Evolutionary conservation across 2,888 invertebrate species (phyloP).

Genomic region (Camponotus fellah): DNA sequence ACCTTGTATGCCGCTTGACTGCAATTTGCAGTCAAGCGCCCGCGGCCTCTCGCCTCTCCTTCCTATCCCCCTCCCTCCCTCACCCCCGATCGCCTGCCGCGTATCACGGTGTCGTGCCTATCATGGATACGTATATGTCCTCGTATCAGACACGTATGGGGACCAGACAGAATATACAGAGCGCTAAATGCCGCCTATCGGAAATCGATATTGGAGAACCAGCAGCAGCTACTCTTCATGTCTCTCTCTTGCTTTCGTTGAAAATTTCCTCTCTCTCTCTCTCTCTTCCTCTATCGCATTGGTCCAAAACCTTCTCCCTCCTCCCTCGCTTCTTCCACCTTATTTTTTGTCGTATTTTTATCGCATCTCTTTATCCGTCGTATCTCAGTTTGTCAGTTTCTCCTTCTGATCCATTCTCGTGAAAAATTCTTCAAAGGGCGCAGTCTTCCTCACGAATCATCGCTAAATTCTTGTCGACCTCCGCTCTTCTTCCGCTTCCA

Average conservation of each 20-base stretch:
- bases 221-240: conserved; percentile 80
- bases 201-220: conserved; percentile 84
- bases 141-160: conserved; percentile 81
- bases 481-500: neutral
- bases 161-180: conserved; percentile 83
- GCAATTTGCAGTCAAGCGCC: conserved; percentile 73
- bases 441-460: conserved; percentile 44
- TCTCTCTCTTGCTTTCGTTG: conserved; percentile 59
- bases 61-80: conserved; percentile 15
- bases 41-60: conserved; percentile 58
- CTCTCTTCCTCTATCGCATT: conserved; percentile 10
- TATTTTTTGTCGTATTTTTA: conserved; percentile 57
- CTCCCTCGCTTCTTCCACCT: neutral
- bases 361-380: conserved; percentile 41
- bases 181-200: conserved; percentile 84
- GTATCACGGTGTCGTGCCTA: conserved; percentile 69
- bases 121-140: conserved; percentile 71
- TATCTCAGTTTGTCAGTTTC: conserved; percentile 35
- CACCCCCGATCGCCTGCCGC: conserved; percentile 38
- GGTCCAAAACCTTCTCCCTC: neutral
- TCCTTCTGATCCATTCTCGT: conserved; percentile 27
- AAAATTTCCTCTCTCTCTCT: conserved; percentile 30
- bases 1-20: conserved; percentile 75
- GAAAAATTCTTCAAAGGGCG: conserved; percentile 63
- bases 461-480: conserved; percentile 56